Base-by-base conservation (phyloP, 2,797 vertebrate genomes). In the Synanceia verrucosa region DNA sequence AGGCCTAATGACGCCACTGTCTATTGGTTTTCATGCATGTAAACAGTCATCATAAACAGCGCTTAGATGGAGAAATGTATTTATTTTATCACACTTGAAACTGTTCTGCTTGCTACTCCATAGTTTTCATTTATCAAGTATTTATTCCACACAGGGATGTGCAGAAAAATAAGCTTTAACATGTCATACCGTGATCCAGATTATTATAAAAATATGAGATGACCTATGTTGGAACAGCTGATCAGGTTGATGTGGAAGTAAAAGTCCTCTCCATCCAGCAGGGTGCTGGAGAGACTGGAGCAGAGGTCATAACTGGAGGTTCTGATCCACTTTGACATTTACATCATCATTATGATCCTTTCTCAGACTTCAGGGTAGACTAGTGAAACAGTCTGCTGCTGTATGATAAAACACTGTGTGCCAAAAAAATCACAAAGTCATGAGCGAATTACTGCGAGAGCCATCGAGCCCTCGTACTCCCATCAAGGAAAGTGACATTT, bases 341-440 rank as follows among this genome's bases (percentile, higher is more conserved):
- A 11, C 59, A 18, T 61, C 1, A 19, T 62, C n/a, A 47, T 34
- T 24, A 34, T 47, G 24, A n/a, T n/a, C 18, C 29, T 47, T 33
- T 46, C 28, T 34, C 43, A 46, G 28, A 29, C 10, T 46, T 11
- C 41, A 47, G 29, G 29, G 14, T 34, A 9, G 43, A 61, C 43
- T 13, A 34, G 12, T 3, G 26, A 24, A 29, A 43, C 37, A 28
- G 57, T 53, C 39, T 29, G 9, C 24, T 28, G 19, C 53, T 58
- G 44, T 67, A 16, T 52, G 34, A 58, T 46, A n/a, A 16, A 9
- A 47, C 74, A 59, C 66, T 28, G 64, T 23, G 33, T 57, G 75
- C 78, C 65, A 85, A 78, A 31, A 55, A 31, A 70, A 64, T 58
- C 73, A 60, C 66, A 81, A 64, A 76, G 65, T 77, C 79, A 52